phyloP scores from a whole-genome alignment of 2,888 invertebrate species.

The Peribatodes rhomboidaria region DNA sequence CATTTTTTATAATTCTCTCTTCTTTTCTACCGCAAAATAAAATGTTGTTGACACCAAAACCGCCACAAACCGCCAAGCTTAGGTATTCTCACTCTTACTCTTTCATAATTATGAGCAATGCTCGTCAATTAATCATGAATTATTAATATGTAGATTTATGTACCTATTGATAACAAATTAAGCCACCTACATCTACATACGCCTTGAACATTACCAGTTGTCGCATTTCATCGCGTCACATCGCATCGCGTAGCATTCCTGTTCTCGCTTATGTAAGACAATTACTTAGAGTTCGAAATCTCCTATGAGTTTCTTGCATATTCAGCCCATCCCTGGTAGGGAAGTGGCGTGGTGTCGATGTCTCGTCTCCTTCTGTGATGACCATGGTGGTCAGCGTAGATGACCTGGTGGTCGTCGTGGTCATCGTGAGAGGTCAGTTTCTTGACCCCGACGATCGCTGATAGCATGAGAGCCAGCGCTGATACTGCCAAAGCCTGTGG shows the following conservation, averaged over 20 bases:
- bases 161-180: no score
- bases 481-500: slow-evolving; percentile 88
- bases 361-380: slow-evolving; percentile 85
- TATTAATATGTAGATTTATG: no score
- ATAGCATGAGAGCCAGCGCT: slow-evolving; percentile 91
- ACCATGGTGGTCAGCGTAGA: slow-evolving; percentile 88
- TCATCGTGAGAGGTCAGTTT: slow-evolving; percentile 88
- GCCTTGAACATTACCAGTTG: no score
- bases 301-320: slow-evolving; percentile 47
- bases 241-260: neutral
- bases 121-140: no score
- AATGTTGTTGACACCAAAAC: no score
- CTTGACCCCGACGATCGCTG: slow-evolving; percentile 91
- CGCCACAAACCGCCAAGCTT: no score
- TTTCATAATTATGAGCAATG: no score
- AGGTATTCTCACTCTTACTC: no score
- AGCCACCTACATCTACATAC: no score
- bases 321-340: slow-evolving; percentile 83
- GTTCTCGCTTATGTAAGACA: neutral
- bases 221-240: neutral
- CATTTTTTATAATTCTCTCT: no score
- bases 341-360: slow-evolving; percentile 66
- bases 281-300: neutral
- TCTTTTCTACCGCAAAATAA: no score
- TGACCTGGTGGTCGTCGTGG: slow-evolving; percentile 86